Conservation (phyloP, 1,140 invertebrate genomes). For the Meteorus sp. region DNA sequence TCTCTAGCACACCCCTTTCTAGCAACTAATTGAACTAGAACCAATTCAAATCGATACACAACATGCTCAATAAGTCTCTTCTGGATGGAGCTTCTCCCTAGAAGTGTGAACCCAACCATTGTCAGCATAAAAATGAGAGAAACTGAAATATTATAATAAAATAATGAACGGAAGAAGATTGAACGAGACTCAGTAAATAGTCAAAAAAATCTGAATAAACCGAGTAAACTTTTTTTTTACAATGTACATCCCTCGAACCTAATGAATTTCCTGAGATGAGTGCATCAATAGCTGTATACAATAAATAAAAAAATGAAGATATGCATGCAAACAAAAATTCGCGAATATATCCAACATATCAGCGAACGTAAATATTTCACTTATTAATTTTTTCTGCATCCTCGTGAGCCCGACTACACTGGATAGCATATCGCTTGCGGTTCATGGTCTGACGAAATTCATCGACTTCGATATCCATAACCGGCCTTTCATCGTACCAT, state of each 20-base stretch:
- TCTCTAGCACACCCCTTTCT: too few species aligned
- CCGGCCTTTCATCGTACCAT: too few species aligned
- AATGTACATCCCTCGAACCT: slow-evolving; percentile 30
- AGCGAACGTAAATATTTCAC: slow-evolving; percentile 48
- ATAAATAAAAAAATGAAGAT: neutral
- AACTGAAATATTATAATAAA: too few species aligned
- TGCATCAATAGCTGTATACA: neutral
- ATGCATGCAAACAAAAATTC: slow-evolving; percentile 36
- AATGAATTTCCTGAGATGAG: slow-evolving; percentile 47
- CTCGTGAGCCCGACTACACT: neutral
- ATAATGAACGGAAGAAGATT: too few species aligned
- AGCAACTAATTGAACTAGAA: too few species aligned
- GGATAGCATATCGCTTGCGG: too few species aligned
- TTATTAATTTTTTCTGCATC: slow-evolving; percentile 48
- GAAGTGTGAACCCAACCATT: too few species aligned
- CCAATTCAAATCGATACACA: too few species aligned
- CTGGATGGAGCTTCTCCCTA: too few species aligned
- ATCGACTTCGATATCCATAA: slow-evolving; percentile 1
- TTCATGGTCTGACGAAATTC: neutral
- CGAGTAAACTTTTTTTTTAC: neutral
- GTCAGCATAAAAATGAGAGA: too few species aligned
- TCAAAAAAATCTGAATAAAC: slow-evolving; percentile 1
- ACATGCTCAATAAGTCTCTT: too few species aligned
- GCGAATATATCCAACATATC: slow-evolving; percentile 48
- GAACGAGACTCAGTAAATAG: neutral